Evolutionary conservation across 2,113 vertebrate species (phyloP), one percentile per base, ranked within the genome.

Genomic region (Sceloporus tristichus): DNA sequence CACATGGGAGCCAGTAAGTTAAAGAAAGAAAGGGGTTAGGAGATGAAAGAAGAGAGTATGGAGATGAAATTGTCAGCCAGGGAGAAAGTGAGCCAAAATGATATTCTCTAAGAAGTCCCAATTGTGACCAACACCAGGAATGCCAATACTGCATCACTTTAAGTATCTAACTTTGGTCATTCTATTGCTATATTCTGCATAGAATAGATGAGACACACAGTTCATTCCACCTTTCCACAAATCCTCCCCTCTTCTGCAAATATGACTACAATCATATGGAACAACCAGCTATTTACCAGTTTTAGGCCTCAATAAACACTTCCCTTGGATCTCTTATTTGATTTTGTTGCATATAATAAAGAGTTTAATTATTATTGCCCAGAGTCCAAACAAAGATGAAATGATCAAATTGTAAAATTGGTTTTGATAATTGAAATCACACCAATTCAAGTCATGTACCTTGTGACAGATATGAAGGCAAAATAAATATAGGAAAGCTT

Each of bases 391-490:
- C 74, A 76, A 56, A 76, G 71, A 88, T 75, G 0, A 80, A 62
- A 68, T 70, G 25, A 91, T 21, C 29, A 19, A 21, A 48, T n/a
- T 16, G 16, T 25, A 68, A 5, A 42, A 42, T n/a, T 18, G 29
- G 14, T 18, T 59, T 54, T 88, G 14, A n/a, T 74, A 0, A 42
- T 84, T 82, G 42, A 77, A 77, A 87, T 48, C 76, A 56, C 42
- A 85, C 62, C 5, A 29, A 5, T 25, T 80, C 29, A 38, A 0
- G 38, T 70, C 0, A 0, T 54, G 80, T 21, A 65, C 54, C 79
- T 48, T 19, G 23, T 4, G 88, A 68, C 73, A 75, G 88, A 93
- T 94, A 75, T 8, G 86, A 90, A 68, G 71, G 54, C 87, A 86
- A 91, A 62, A 91, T 16, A 82, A 91, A 91, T 0, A 3, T 75